A percentile compares a stretch with the other conserved stretches of the same genome.
Conservation (phyloP, 2,888 invertebrate species). For the Liodrosophila aerea region DNA sequence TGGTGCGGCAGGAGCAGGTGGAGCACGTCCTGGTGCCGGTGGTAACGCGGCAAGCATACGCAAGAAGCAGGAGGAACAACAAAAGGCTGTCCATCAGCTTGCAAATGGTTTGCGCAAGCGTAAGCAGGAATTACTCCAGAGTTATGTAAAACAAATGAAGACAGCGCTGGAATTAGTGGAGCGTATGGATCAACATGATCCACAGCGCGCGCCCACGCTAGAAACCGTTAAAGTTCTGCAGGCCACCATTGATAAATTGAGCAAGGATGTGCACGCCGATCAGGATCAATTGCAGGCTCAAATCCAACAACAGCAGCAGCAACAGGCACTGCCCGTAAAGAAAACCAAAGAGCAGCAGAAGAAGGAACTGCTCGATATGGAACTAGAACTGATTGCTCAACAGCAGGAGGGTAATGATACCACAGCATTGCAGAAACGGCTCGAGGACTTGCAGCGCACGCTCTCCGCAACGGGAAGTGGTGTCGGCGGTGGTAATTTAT, state of each 20-base stretch:
- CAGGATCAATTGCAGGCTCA: conserved; percentile 82
- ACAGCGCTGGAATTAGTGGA: conserved; percentile 91
- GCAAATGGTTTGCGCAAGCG: conserved; percentile 92
- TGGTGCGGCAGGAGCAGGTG: conserved; percentile 83
- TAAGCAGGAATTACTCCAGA: conserved; percentile 93
- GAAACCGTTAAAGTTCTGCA: conserved; percentile 92
- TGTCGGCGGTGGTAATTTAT: conserved; percentile 25
- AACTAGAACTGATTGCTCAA: conserved; percentile 94
- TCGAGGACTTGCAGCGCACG: conserved; percentile 87
- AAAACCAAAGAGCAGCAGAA: conserved; percentile 92
- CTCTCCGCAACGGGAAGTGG: conserved; percentile 50
- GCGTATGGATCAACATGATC: conserved; percentile 87
- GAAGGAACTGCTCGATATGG: conserved; percentile 94
- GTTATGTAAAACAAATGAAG: conserved; percentile 94
- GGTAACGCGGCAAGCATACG: conserved; percentile 86
- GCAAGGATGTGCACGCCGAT: conserved; percentile 81
- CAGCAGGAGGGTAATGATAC: conserved; percentile 94
- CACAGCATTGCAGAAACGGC: conserved; percentile 89
- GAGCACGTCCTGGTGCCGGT: conserved; percentile 59
- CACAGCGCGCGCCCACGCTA: conserved; percentile 89
- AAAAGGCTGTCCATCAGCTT: conserved; percentile 89
- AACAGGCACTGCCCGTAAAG: conserved; percentile 79
- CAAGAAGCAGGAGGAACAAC: conserved; percentile 89
- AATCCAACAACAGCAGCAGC: conserved; percentile 77
- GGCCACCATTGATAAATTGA: conserved; percentile 88